A percentile compares a stretch with the other conserved stretches of the same genome.
Evolutionary conservation across 2,888 invertebrate genomes (phyloP).

Genomic region (Ennomos quercinarius): DNA sequence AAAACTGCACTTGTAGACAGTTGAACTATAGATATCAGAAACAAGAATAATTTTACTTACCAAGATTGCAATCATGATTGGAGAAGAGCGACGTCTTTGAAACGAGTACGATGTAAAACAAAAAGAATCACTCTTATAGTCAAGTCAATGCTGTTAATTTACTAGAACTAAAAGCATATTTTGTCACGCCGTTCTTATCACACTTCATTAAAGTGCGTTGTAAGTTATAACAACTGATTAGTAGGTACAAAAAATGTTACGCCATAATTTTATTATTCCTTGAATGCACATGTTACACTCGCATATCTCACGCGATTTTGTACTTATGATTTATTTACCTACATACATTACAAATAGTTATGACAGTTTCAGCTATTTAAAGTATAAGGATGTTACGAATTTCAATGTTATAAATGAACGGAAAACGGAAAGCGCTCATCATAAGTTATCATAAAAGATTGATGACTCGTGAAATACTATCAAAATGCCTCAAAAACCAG

Average conservation of each 20-base stretch:
- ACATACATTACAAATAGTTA: too few species aligned
- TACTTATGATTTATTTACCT: too few species aligned
- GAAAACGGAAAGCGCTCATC: constrained; percentile 1
- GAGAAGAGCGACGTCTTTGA: not conserved
- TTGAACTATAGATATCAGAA: not conserved
- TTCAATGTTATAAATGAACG: too few species aligned
- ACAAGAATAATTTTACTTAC: constrained; percentile 6
- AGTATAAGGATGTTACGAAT: too few species aligned
- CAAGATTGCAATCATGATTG: constrained; percentile 11
- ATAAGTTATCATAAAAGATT: too few species aligned
- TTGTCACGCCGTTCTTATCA: constrained; percentile 20
- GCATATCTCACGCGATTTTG: too few species aligned
- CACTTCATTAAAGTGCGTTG: constrained; percentile 18
- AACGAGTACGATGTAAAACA: not conserved
- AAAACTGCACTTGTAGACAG: not conserved
- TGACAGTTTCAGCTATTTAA: too few species aligned
- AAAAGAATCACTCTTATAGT: constrained; percentile 15
- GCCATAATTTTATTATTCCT: not conserved
- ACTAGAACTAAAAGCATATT: constrained; percentile 15
- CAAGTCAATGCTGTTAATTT: constrained; percentile 12
- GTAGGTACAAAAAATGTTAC: not conserved
- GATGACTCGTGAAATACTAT: too few species aligned
- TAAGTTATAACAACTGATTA: constrained; percentile 18
- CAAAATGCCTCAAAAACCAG: too few species aligned
- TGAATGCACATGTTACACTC: not conserved